A percentile compares a stretch with the other conserved stretches of the same genome.
Conservation (phyloP, 2,797 vertebrate genomes). For the Galagoides demidoff region DNA sequence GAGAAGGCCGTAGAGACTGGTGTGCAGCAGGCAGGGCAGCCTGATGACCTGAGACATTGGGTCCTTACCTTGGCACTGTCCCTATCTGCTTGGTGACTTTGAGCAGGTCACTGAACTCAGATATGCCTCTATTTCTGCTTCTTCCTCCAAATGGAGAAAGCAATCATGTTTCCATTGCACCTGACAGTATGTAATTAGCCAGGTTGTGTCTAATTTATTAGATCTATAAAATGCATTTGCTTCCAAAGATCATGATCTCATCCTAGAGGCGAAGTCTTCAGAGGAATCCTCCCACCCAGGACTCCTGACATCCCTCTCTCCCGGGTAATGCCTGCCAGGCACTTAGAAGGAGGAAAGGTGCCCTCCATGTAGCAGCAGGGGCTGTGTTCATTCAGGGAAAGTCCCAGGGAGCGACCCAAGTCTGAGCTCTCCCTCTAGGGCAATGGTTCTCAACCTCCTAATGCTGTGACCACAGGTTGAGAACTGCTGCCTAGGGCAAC, state of each 20-base stretch:
- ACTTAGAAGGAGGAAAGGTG: neutral
- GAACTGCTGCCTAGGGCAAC: neutral
- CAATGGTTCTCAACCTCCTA: neutral
- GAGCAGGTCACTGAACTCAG: neutral
- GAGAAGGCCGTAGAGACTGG: neutral
- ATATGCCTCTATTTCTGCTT: neutral
- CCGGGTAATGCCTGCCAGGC: neutral
- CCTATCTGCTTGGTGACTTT: neutral
- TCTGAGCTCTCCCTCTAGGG: neutral
- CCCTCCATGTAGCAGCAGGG: neutral
- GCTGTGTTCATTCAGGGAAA: neutral
- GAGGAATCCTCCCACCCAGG: neutral
- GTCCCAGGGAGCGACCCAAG: neutral
- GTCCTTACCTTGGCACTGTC: neutral
- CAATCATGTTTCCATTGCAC: neutral
- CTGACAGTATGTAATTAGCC: neutral
- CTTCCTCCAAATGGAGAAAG: neutral
- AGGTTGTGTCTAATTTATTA: conserved; percentile 48
- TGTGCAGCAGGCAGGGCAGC: neutral
- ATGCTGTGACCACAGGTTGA: too few relatives aligned
- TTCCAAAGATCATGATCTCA: conserved; percentile 67
- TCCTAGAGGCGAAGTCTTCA: conserved; percentile 43
- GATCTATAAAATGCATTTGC: conserved; percentile 65
- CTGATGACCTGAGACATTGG: neutral
- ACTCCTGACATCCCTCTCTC: neutral